Evolutionary conservation across 2,797 vertebrate genomes (phyloP).

Genomic region (Channallabes apus): DNA sequence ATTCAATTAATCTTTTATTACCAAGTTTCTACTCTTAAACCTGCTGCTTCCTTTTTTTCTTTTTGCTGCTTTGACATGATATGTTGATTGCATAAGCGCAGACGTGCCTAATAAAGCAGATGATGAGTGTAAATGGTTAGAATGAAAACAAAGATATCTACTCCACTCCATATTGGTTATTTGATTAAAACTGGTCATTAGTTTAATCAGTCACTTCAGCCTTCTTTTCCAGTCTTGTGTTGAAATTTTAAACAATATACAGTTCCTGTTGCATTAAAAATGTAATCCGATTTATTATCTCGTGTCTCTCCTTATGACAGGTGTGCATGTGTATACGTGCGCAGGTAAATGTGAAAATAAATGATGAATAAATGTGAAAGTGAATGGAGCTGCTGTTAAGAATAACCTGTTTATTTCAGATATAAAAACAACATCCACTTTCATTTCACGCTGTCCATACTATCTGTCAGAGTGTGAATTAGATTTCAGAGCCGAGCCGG

Average conservation of each 20-base stretch:
- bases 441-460: background rate
- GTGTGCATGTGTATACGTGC: background rate
- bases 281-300: background rate
- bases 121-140: background rate
- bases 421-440: background rate
- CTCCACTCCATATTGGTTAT: background rate
- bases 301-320: background rate
- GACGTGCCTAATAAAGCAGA: background rate
- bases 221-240: background rate
- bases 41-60: no score
- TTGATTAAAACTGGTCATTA: background rate
- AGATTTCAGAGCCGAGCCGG: background rate
- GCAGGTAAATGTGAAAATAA: background rate
- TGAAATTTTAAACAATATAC: no score
- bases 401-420: background rate
- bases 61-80: no score
- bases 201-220: background rate
- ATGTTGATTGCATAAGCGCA: background rate
- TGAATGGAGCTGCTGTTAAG: background rate
- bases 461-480: conserved; percentile 7
- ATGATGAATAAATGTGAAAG: background rate
- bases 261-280: background rate
- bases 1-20: no score
- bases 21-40: no score
- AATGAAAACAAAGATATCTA: background rate